Base-by-base conservation (phyloP, 2,888 invertebrate species). In the Drosophila mercatorum region DNA sequence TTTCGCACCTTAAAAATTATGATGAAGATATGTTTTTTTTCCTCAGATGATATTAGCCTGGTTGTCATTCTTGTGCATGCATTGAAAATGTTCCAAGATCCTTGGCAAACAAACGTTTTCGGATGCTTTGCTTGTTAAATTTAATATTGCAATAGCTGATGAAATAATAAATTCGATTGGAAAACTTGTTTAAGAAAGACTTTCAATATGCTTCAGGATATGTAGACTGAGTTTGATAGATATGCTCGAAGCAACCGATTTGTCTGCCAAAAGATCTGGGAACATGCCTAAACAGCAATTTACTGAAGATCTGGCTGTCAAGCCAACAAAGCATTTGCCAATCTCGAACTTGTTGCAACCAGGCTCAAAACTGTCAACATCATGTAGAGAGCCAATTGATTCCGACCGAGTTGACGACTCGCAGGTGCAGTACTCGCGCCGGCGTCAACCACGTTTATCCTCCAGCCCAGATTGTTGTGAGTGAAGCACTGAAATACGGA, bases 381-480 rank as follows among this genome's bases (percentile, higher is more conserved):
- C 68, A 83, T 80, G 68, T 75, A 81, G 44, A 86, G 47, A 26
- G 85, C 60, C 66, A 81, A 56, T 14, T 83, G 71, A 36, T 78
- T 67, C 40, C 59, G 59, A 26, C 72, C 61, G 31, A 74, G 44
- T 5, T 77, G 65, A 4, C 68, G 36, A n/a, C 68, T 38, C 22
- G n/a, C 5, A 4, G 71, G 38, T 51, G 78, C 79, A 5, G 31
- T 64, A 47, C 71, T 63, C 7, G 85, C 81, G 2, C 88, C 83
- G 41, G 88, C 82, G 51, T 88, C 84, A 52, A 97, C 95, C 3
- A 98, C 96, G 92, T 97, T 95, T 83, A 98, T 98, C 92, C 97
- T 98, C 98, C 98, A 98, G 56, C 98, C 98, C 36, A 98, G 94
- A 92, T 97, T 96, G 80, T 95, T 96, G 93, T 98, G 98, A n/a